Evolutionary conservation across 2,888 invertebrate species (phyloP).

Genomic region (Eupithecia vulgata): DNA sequence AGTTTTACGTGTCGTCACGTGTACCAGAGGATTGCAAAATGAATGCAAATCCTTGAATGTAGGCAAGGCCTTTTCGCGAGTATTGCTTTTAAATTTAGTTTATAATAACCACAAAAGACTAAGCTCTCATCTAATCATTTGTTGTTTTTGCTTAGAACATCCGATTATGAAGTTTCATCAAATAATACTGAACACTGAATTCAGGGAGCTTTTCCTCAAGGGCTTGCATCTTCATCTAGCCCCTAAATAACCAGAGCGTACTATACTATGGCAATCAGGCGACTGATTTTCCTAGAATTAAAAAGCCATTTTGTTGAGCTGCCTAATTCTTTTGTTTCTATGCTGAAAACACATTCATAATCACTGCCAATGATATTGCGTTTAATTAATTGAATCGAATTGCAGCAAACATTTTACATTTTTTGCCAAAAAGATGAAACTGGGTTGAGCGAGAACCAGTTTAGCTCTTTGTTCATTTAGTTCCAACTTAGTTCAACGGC

Average conservation of each 20-base stretch:
- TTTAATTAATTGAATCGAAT: background rate
- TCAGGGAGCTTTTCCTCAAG: too few relatives aligned
- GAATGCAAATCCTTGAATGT: slow-evolving; percentile 4
- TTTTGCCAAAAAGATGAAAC: background rate
- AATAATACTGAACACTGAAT: background rate
- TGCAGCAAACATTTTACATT: background rate
- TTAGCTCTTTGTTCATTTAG: background rate
- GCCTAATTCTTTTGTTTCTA: background rate
- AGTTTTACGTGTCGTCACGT: background rate
- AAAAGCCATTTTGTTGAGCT: background rate
- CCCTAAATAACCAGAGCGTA: too few relatives aligned
- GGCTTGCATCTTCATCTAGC: too few relatives aligned
- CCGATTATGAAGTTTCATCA: background rate
- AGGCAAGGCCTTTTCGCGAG: background rate
- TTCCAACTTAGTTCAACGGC: background rate
- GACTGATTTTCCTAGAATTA: background rate
- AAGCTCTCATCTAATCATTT: background rate
- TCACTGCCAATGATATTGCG: background rate
- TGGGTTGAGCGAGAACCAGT: background rate
- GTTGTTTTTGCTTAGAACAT: background rate
- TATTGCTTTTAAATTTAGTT: background rate
- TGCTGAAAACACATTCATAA: background rate
- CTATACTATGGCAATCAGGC: too few relatives aligned
- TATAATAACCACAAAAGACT: background rate
- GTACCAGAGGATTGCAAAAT: slow-evolving; percentile 1